A percentile compares a stretch with the other conserved stretches of the same genome.
Evolutionary conservation across 2,888 invertebrate species (phyloP).

Genomic region (Pollenia griseotomentosa): DNA sequence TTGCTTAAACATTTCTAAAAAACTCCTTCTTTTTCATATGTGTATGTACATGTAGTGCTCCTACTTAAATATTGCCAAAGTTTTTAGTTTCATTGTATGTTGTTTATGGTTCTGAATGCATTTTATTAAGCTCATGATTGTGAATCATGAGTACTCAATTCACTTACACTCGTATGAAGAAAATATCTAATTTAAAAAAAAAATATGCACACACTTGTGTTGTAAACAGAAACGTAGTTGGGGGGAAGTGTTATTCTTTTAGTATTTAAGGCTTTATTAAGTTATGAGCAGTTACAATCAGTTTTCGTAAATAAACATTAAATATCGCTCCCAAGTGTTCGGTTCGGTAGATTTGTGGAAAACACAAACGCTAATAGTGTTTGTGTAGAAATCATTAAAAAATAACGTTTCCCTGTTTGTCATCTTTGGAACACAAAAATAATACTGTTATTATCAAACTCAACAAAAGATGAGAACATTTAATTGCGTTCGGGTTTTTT

Average conservation of each 20-base stretch:
- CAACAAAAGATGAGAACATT: too few species aligned
- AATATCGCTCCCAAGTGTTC: too few species aligned
- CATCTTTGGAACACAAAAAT: too few species aligned
- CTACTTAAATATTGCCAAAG: neutral
- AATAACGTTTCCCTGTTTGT: too few species aligned
- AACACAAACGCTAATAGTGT: too few species aligned
- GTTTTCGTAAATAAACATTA: too few species aligned
- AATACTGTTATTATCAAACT: too few species aligned
- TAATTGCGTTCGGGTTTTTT: too few species aligned
- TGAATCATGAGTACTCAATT: slow-evolving; percentile 55
- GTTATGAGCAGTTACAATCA: too few species aligned
- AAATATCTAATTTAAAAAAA: neutral
- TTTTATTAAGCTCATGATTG: slow-evolving; percentile 46
- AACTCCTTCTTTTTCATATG: neutral
- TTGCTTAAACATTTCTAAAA: neutral
- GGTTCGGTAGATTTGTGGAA: too few species aligned
- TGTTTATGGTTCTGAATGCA: slow-evolving; percentile 28
- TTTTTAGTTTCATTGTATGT: neutral
- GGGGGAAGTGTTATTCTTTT: neutral
- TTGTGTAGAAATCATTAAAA: too few species aligned
- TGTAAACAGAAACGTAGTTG: neutral
- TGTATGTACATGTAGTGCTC: neutral
- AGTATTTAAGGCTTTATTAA: too few species aligned
- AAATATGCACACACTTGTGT: slow-evolving; percentile 2
- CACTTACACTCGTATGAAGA: slow-evolving; percentile 22